These are phyloP conservation scores for Empidonax traillii DNA, from an alignment of 2,113 vertebrate genomes.

Conservation along the genomic window DNA sequence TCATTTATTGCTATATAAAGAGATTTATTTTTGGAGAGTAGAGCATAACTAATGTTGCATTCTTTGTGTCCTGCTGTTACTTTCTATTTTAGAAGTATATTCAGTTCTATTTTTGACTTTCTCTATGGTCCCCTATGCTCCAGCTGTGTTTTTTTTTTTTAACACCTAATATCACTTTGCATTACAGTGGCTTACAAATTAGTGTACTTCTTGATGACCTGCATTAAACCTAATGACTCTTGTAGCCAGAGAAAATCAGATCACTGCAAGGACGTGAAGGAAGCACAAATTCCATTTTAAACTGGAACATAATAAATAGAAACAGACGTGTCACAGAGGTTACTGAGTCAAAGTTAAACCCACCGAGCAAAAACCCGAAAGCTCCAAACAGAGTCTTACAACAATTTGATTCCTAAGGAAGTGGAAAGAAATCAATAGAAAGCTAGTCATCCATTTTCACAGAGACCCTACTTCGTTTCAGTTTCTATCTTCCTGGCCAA, in stretches of 20 bases:
- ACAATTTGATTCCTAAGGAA: conserved; percentile 33
- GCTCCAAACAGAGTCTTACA: neutral
- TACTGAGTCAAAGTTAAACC: neutral
- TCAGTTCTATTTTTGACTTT: neutral
- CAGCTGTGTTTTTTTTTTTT: neutral
- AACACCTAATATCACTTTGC: neutral
- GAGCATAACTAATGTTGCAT: neutral
- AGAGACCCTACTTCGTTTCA: neutral
- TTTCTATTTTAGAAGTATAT: neutral
- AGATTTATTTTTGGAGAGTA: neutral
- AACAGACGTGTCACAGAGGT: neutral
- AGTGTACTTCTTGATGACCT: neutral
- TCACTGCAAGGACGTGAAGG: neutral
- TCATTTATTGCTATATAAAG: neutral
- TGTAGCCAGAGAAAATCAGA: conserved; percentile 30
- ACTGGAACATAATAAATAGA: conserved; percentile 12
- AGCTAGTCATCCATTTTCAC: conserved; percentile 39
- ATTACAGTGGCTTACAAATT: neutral
- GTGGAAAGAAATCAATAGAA: conserved; percentile 46
- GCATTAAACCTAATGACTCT: neutral
- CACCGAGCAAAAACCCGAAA: neutral
- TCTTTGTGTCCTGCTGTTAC: neutral
- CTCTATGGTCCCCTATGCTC: neutral
- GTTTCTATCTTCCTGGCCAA: neutral
- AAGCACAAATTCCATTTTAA: conserved; percentile 21